These are phyloP conservation scores for Siphamia tubifer DNA, from an alignment of 2,113 vertebrate species.

Conservation along the genomic window DNA sequence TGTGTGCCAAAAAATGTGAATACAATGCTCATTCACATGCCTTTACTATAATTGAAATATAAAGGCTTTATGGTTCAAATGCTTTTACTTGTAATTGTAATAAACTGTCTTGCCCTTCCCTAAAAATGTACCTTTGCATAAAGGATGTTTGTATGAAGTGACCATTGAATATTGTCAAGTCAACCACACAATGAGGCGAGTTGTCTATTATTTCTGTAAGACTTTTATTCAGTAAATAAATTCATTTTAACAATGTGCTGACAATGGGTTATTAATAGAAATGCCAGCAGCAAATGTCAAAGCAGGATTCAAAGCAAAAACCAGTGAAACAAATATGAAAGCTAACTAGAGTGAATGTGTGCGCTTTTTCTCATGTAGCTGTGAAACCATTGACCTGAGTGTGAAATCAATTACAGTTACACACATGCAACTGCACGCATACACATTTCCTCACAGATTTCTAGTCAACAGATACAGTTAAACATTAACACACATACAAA, in stretches of 20 bases:
- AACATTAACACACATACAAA: conserved; percentile 11
- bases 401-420: conserved; percentile 71
- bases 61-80: conserved; percentile 6
- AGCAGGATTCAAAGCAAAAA: not conserved
- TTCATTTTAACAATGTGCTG: conserved; percentile 6
- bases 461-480: conserved; percentile 7
- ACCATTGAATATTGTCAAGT: conserved; percentile 4
- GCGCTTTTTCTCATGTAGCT: conserved; percentile 40
- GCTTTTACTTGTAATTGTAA: conserved; percentile 15
- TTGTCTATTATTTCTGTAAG: conserved; percentile 54
- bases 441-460: conserved; percentile 3
- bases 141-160: conserved; percentile 25
- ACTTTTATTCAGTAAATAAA: conserved; percentile 58
- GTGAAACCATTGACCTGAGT: conserved; percentile 70
- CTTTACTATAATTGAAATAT: conserved; percentile 6
- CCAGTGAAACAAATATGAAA: conserved; percentile 7
- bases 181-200: not conserved
- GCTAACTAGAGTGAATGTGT: conserved; percentile 13
- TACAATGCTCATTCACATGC: not conserved
- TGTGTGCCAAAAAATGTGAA: conserved; percentile 14
- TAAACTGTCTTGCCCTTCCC: not conserved
- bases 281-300: not conserved
- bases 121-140: conserved; percentile 22
- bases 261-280: conserved; percentile 26
- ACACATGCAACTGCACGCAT: not conserved